These are phyloP conservation scores for Glossosoma conforme DNA, from an alignment of 1,140 invertebrate genomes.

Conservation along the genomic window DNA sequence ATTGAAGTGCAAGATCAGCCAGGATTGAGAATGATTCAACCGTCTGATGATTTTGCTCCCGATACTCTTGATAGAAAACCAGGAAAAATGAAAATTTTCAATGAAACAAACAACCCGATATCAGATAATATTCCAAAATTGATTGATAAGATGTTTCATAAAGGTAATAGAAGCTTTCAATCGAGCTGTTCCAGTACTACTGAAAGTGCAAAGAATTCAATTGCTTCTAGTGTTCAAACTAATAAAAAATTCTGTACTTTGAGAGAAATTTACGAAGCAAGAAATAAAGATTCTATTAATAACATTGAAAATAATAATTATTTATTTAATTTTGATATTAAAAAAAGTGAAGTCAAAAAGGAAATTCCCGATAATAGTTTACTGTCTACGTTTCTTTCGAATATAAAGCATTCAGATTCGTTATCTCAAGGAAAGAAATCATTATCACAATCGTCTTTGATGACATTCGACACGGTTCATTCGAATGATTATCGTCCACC, in stretches of 20 bases:
- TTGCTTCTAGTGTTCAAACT: slow-evolving; percentile 37
- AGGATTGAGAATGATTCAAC: slow-evolving; percentile 36
- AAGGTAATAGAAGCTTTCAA: too few species aligned
- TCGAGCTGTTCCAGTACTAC: slow-evolving; percentile 29
- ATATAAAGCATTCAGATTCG: too few species aligned
- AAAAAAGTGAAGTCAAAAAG: too few species aligned
- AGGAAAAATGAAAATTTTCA: slow-evolving; percentile 32
- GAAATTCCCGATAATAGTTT: too few species aligned
- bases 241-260: slow-evolving; percentile 61
- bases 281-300: slow-evolving; percentile 45
- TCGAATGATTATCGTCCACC: slow-evolving; percentile 42
- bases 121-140: slow-evolving; percentile 53
- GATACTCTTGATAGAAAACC: slow-evolving; percentile 78
- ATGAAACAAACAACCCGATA: too few species aligned
- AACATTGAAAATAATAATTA: neutral
- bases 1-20: slow-evolving; percentile 69
- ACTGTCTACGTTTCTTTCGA: too few species aligned
- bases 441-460: too few species aligned
- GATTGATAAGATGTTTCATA: slow-evolving; percentile 59
- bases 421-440: too few species aligned
- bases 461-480: too few species aligned
- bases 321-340: too few species aligned
- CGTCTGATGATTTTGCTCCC: slow-evolving; percentile 67
- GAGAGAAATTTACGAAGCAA: slow-evolving; percentile 72
- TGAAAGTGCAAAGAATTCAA: slow-evolving; percentile 6